Evolutionary conservation across 1,140 invertebrate genomes (phyloP), one percentile per base, ranked within the genome.

Genomic region (Drosophila parvula): DNA sequence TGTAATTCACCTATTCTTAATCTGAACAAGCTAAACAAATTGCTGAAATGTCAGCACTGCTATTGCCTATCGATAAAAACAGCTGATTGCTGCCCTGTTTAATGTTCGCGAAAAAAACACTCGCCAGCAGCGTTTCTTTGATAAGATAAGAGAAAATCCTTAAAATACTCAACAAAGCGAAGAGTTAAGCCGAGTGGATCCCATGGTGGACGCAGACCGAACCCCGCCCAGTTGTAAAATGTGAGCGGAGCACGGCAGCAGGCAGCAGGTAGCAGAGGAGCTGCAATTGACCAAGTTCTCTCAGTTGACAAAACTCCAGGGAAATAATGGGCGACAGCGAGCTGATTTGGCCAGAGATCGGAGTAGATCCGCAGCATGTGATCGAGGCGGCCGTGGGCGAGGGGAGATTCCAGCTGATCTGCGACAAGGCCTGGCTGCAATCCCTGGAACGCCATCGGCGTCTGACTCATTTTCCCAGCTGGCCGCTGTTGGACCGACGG

Each of bases 381-480:
- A 94, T 94, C 91, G 81, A 93, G 40, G 94, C 94, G 41, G 78
- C 86, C 38, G 32, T 36, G 2, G 93, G 92, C 64, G 83, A 79
- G 40, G 93, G 94, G 44, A 92, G 94, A 77, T 95, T 93, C 85
- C 92, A 94, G 70, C 93, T 94, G 47, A 93, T 95, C 68, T 95
- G 95, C 60, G 95, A 95, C 85, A 94, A 94, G 85, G 92, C 90
- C 68, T 96, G 95, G 95, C 90, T 96, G 62, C 95, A 94, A 92
- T 94, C 93, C 79, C 92, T 95, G 78, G 85, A 95, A 67, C 94
- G 94, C 71, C 76, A 93, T 32, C 91, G 90, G 4, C 92, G 92
- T 62, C 77, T 94, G 27, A 79, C 75, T 6, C 85, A 91, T 27
- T 93, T 93, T 73, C 90, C 89, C 5, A 84, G 91, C 64, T 92